A percentile compares a stretch with the other conserved stretches of the same genome.
Conservation (phyloP, 2,888 invertebrate genomes). For the Pyrrhosoma nymphula region DNA sequence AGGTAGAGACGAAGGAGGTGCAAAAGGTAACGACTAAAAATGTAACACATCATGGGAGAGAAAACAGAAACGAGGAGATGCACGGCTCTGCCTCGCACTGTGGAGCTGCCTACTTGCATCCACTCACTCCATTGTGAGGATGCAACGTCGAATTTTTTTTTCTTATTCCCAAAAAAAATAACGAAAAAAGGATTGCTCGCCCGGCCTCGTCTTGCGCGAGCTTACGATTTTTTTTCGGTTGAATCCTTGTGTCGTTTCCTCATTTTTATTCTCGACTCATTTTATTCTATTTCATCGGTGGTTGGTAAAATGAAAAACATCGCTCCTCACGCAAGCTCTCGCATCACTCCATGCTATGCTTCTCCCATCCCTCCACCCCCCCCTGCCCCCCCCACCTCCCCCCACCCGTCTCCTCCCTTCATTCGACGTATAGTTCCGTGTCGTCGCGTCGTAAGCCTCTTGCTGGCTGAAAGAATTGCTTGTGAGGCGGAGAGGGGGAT, state of each 20-base stretch:
- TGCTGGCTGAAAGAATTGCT: slow-evolving; percentile 7
- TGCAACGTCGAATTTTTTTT: background rate
- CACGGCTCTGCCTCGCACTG: background rate
- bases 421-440: background rate
- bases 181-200: background rate
- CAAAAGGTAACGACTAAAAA: background rate
- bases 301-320: slow-evolving; percentile 27
- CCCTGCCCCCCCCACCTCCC: background rate
- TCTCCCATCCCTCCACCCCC: background rate
- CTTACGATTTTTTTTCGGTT: background rate
- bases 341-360: background rate
- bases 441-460: slow-evolving; percentile 21
- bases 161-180: background rate
- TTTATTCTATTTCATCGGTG: slow-evolving; percentile 24
- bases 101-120: no score
- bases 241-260: background rate
- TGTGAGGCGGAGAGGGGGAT: background rate
- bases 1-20: background rate
- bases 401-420: background rate
- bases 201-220: background rate
- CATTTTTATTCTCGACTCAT: background rate
- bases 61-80: no score
- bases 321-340: background rate
- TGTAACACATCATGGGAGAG: background rate
- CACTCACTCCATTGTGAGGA: background rate